A percentile compares a stretch with the other conserved stretches of the same genome.
Conservation (phyloP, 2,888 invertebrate species). For the Lamellibrachia satsuma region DNA sequence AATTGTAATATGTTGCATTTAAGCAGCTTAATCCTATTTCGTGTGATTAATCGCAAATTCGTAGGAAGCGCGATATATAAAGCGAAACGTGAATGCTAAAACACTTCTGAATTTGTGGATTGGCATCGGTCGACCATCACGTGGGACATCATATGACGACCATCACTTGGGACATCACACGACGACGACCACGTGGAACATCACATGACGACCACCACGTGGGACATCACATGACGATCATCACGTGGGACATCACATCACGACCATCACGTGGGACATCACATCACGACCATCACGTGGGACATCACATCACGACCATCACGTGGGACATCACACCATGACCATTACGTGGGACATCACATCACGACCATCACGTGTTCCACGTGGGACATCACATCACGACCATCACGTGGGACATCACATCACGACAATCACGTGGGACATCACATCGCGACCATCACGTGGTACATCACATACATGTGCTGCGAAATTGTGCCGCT, state of each 20-base stretch:
- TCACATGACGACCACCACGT: background rate
- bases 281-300: too few species aligned
- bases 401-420: background rate
- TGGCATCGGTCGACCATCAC: background rate
- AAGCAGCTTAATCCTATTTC: background rate
- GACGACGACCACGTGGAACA: background rate
- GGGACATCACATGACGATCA: too few species aligned
- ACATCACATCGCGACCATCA: background rate
- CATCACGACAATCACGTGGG: background rate
- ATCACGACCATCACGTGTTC: too few species aligned
- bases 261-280: too few species aligned
- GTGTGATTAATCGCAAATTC: background rate
- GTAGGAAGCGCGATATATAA: background rate
- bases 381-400: background rate
- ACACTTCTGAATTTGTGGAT: too few species aligned
- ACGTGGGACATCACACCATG: too few species aligned
- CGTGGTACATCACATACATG: background rate
- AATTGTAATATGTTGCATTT: background rate
- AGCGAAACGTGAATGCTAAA: too few species aligned
- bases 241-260: too few species aligned
- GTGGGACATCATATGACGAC: background rate
- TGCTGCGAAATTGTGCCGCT: background rate
- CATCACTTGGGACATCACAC: background rate
- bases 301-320: too few species aligned
- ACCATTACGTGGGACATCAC: too few species aligned